These are phyloP conservation scores for Catostylus mosaicus DNA, from an alignment of 30 jellyfish, hydroid and myxozoan species.

Conservation along the genomic window DNA sequence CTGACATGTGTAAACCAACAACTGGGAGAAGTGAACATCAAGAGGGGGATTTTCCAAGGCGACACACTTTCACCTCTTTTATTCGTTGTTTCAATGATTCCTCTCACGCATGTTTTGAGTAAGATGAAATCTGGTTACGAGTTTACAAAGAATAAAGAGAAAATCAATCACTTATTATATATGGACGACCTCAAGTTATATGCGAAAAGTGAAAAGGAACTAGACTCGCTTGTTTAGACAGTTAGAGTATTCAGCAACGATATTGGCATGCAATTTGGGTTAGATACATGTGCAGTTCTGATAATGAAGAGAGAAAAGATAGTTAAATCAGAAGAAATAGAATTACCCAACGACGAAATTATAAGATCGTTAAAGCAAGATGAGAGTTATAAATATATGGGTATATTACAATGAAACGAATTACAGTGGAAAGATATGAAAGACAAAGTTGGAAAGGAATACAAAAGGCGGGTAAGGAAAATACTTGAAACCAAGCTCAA, in stretches of 20 bases:
- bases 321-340: conserved; percentile 5
- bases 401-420: conserved; percentile 23
- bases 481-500: conserved; percentile 12
- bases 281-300: conserved; percentile 26
- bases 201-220: conserved; percentile 28
- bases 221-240: not conserved
- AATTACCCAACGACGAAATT: not conserved
- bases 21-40: not conserved
- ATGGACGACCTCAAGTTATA: conserved; percentile 53
- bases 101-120: conserved; percentile 31
- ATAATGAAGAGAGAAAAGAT: too few species aligned
- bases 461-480: conserved; percentile 11
- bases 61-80: conserved; percentile 1
- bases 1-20: conserved; percentile 3
- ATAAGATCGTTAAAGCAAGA: not conserved
- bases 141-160: conserved; percentile 7
- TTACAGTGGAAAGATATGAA: conserved; percentile 8
- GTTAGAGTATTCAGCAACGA: conserved; percentile 45
- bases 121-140: conserved; percentile 33
- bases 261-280: conserved; percentile 33
- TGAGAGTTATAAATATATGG: conserved; percentile 9
- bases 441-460: conserved; percentile 21
- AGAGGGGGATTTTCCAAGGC: not conserved
- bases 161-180: too few species aligned
- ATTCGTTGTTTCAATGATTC: conserved; percentile 27